phyloP scores from a whole-genome alignment of 2,888 invertebrate species.

The Achlya flavicornis region DNA sequence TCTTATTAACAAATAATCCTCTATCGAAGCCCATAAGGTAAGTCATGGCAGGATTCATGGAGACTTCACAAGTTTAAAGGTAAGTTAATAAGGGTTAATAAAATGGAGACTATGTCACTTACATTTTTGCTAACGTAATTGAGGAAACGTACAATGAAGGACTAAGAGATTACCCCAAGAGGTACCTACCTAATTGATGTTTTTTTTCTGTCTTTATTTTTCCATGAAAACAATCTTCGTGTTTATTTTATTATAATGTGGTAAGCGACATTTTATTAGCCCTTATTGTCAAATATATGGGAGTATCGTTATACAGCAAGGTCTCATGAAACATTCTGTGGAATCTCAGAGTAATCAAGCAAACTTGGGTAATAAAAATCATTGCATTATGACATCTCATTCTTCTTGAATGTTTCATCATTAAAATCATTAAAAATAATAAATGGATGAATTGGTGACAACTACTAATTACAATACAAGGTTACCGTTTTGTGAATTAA shows the following conservation, averaged over 20 bases:
- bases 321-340: too few species aligned
- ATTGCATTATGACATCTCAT: too few species aligned
- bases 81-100: not conserved
- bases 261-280: not conserved
- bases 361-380: too few species aligned
- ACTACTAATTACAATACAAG: too few species aligned
- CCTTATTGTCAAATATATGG: not conserved
- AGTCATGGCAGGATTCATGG: not conserved
- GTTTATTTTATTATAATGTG: not conserved
- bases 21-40: not conserved
- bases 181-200: not conserved
- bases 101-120: not conserved
- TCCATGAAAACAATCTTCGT: not conserved
- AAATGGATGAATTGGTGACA: too few species aligned
- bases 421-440: too few species aligned
- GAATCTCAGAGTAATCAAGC: too few species aligned
- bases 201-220: not conserved
- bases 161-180: too few species aligned
- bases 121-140: not conserved
- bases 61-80: not conserved
- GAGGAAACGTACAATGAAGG: not conserved
- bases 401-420: too few species aligned
- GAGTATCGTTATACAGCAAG: too few species aligned
- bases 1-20: conserved; percentile 14
- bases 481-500: too few species aligned